Evolutionary conservation across 2,113 vertebrate genomes (phyloP).

Genomic region (Sciurus niger): DNA sequence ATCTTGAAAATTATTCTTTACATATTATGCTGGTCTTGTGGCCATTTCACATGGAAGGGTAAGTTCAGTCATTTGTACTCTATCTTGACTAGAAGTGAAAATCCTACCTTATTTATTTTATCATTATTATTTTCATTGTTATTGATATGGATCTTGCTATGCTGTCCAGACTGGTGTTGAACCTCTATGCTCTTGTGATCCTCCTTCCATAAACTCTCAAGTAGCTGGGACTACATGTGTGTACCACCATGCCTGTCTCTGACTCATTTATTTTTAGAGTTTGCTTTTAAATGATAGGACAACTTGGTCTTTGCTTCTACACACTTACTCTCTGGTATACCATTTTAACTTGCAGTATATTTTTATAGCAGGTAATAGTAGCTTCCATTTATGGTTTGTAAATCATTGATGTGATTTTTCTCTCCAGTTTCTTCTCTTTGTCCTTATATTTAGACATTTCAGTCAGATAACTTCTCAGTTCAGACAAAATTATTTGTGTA

Average conservation of each 20-base stretch:
- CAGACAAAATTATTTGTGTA: conserved; percentile 25
- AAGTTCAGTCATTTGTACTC: background rate
- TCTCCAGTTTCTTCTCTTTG: background rate
- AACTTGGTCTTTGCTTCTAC: conserved; percentile 33
- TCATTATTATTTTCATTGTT: background rate
- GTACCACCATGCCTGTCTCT: background rate
- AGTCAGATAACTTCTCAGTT: conserved; percentile 52
- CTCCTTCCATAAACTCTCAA: background rate
- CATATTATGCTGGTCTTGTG: background rate
- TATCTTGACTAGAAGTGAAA: background rate
- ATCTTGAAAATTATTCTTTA: background rate
- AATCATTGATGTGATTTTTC: conserved; percentile 55
- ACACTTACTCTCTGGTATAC: background rate
- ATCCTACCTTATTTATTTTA: conserved; percentile 4
- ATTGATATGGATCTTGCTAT: background rate
- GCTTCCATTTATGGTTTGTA: conserved; percentile 55
- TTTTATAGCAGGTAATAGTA: conserved; percentile 56
- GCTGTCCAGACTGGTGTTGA: background rate
- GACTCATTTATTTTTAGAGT: conserved; percentile 35
- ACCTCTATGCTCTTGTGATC: background rate
- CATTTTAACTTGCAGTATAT: conserved; percentile 33
- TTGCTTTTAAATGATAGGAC: conserved; percentile 48
- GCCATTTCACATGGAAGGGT: background rate
- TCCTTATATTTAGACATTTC: conserved; percentile 34
- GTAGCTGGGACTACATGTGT: background rate